Conservation (phyloP, 2,113 vertebrate species). For the Meleagris gallopavo region DNA sequence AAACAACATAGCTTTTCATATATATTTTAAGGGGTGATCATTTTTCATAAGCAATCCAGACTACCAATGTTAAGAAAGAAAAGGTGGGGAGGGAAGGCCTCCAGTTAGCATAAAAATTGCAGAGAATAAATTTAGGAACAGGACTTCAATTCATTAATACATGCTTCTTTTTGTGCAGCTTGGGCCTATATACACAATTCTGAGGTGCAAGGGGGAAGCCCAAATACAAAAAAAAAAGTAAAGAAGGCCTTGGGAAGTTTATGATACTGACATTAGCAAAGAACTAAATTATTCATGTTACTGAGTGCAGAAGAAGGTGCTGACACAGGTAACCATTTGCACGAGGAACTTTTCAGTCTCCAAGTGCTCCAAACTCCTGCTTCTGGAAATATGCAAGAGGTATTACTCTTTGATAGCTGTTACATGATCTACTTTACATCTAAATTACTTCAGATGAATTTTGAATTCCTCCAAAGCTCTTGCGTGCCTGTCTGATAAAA, state of each 20-base stretch:
- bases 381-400: not conserved
- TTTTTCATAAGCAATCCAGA: not conserved
- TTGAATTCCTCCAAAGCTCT: not conserved
- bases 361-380: not conserved
- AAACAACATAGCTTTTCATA: not conserved
- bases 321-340: not conserved
- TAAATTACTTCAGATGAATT: not conserved
- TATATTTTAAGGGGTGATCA: not conserved
- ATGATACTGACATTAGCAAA: not conserved
- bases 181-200: fast-evolving
- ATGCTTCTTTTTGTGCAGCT: fast-evolving
- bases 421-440: not conserved
- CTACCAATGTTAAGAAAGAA: fast-evolving
- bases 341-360: not conserved
- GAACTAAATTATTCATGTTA: constrained; percentile 15
- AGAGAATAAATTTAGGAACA: not conserved
- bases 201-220: not conserved
- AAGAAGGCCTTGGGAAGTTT: not conserved
- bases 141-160: not conserved
- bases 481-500: not conserved
- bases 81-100: fast-evolving
- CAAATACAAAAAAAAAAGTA: not conserved
- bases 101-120: not conserved
- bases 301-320: not conserved
- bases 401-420: not conserved